Evolutionary conservation across 92 coral and sea anemone species (phyloP), one percentile per base, ranked within the genome.

Genomic region (Parazoanthus swiftii): DNA sequence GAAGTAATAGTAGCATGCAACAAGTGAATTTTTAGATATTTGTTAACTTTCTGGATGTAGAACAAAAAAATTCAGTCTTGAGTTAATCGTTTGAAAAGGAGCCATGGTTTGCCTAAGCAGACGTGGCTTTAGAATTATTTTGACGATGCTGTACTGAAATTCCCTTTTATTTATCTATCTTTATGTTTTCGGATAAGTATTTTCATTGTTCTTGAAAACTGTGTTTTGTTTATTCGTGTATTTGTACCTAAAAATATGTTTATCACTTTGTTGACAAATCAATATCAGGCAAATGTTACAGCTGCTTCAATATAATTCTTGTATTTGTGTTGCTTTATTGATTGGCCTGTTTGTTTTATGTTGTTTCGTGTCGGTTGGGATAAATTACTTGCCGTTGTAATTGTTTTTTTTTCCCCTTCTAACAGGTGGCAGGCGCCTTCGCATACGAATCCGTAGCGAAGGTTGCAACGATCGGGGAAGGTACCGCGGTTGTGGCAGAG

Each of bases 401-500:
- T 21, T 18, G 14, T 21, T 76, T 76, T 3, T 26, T 37, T 75
- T 38, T n/a, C n/a, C 10, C 11, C 29, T 76, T 20, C 1, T 63
- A 37, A 81, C 85, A 81, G 85, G 85, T 23, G 85, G 85, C 26
- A 63, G 85, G 73, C 74, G 54, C 33, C 8, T 81, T 54, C 85
- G 85, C 46, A 81, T 81, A 8, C 85, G 85, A 36, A 81, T 81
- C 85, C 85, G 85, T 81, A 81, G 85, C 33, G 85, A 59, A 35
- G 85, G 74, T 13, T 81, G 85, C 85, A 81, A 26, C 18, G 82
- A 79, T 35, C 29, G 37, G 37, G 15, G 91, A 3, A 80, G 73
- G 36, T 81, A 89, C 66, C 88, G 91, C 16, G 81, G 82, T 11
- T 89, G 91, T 83, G 91, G 91, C 16, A 67, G 71, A 36, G 91